Evolutionary conservation across 2,888 invertebrate genomes (phyloP), one percentile per base, ranked within the genome.

Genomic region (Deilephila elpenor): DNA sequence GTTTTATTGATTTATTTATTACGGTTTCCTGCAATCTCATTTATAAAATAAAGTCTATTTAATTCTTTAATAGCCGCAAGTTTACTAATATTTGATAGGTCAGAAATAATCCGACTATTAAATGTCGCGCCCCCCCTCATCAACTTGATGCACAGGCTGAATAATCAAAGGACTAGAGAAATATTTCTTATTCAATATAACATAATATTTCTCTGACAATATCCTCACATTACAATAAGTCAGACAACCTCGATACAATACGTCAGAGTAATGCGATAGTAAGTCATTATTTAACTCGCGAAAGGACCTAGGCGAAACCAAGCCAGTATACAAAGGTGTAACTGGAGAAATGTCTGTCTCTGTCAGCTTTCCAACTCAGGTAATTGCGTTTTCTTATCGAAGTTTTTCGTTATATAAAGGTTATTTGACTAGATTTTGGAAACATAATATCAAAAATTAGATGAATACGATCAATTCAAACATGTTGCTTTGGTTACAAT

Each of bases 261-360:
- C 19, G 61, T 62, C 34, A 62, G 19, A 62, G 61, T 34, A 62
- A 62, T n/a, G 34, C 61, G 61, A 62, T 62, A 32, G 60, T 60
- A 1, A 34, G 61, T 7, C 8, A 62, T 62, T 62, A 62, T 62
- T 62, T 62, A 62, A 34, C 29, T 60, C 5, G 29, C 60, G 29
- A 61, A 32, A 61, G 61, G 61, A 32, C 61, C 32, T 53, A 53
- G 56, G 5, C 7, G 29, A n/a, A 62, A 34, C 17, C 32, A 32
- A 7, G 7, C 1, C 25, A 34, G n/a, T 25, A 19, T 8, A 62
- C 34, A 62, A 62, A 56, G 56, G 60, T 17, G 5, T 60, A 29
- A 60, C 29, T 14, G 7, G n/a, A 56, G 56, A 56, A n/a, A 56
- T 19, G 56, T 56, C 56, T 56, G n/a, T 56, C 56, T 19, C n/a